Conservation (phyloP, 23 tunicate genomes). For the Diplosoma virens region DNA sequence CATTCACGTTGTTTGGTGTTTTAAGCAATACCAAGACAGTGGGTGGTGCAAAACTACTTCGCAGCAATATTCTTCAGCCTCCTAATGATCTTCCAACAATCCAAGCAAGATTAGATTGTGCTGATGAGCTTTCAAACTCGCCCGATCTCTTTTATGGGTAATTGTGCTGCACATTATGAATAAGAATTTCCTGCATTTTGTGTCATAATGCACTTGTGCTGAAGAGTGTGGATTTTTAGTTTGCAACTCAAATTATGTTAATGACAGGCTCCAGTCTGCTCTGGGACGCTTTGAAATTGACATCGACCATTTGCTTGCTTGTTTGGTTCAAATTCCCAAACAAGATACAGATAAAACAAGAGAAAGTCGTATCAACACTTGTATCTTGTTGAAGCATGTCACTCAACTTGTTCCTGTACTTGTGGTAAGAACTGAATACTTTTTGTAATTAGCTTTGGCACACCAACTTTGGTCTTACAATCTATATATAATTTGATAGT, state of each 20-base stretch:
- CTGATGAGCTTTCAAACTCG: slow-evolving; percentile 58
- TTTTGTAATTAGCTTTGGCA: too few relatives aligned
- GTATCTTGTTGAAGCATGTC: slow-evolving; percentile 72
- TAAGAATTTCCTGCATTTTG: too few relatives aligned
- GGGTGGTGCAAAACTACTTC: slow-evolving; percentile 67
- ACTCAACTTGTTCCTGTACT: slow-evolving; percentile 56
- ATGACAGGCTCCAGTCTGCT: slow-evolving; percentile 48
- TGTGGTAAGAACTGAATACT: slow-evolving; percentile 47
- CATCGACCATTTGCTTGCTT: slow-evolving; percentile 67
- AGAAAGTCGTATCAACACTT: slow-evolving; percentile 51
- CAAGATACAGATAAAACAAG: slow-evolving; percentile 62
- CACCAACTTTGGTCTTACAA: too few relatives aligned
- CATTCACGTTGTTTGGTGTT: slow-evolving; percentile 59
- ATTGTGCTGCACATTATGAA: not conserved
- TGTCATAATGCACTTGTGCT: too few relatives aligned
- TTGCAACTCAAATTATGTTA: not conserved
- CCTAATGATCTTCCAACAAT: slow-evolving; percentile 69
- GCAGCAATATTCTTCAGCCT: slow-evolving; percentile 87
- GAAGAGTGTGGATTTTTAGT: too few relatives aligned
- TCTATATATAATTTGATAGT: too few relatives aligned
- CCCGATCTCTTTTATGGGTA: slow-evolving; percentile 78
- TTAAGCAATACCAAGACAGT: slow-evolving; percentile 66
- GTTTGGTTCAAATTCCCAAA: slow-evolving; percentile 78
- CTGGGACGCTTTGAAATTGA: slow-evolving; percentile 66
- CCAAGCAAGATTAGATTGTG: slow-evolving; percentile 65